Percentiles rank a stretch among this genome's conserved stretches.
These are phyloP conservation scores for Enteromius trimaculatus DNA, from an alignment of 2,797 vertebrate genomes.

Conservation along the genomic window DNA sequence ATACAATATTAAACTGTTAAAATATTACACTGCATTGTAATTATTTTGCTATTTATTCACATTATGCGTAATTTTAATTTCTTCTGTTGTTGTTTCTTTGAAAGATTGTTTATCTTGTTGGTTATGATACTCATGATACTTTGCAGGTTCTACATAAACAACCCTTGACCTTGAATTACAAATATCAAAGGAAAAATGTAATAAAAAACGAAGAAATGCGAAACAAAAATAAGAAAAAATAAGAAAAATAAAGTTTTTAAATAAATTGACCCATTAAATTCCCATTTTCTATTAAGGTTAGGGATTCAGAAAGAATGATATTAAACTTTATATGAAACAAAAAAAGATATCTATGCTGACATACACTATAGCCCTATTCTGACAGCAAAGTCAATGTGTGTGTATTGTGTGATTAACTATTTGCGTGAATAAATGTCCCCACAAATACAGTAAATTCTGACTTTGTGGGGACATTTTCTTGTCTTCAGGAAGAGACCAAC, in stretches of 20 bases:
- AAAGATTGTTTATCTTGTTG: not conserved
- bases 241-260: not conserved
- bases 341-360: not conserved
- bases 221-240: too few relatives aligned
- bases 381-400: not conserved
- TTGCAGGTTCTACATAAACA: not conserved
- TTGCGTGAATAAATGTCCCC: not conserved
- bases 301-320: not conserved
- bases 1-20: not conserved
- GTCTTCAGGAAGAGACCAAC: not conserved
- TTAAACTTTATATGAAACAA: slow-evolving; percentile 1
- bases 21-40: not conserved
- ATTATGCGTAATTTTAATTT: not conserved
- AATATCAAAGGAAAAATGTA: not conserved
- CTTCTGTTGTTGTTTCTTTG: not conserved
- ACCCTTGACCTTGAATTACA: not conserved
- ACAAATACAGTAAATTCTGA: not conserved
- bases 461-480: not conserved
- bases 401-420: not conserved
- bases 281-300: not conserved
- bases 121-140: not conserved
- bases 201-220: not conserved
- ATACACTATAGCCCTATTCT: not conserved
- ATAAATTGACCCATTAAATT: not conserved
- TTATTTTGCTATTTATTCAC: not conserved